Conservation (phyloP, 2,888 invertebrate genomes). For the Girardia tigrina region DNA sequence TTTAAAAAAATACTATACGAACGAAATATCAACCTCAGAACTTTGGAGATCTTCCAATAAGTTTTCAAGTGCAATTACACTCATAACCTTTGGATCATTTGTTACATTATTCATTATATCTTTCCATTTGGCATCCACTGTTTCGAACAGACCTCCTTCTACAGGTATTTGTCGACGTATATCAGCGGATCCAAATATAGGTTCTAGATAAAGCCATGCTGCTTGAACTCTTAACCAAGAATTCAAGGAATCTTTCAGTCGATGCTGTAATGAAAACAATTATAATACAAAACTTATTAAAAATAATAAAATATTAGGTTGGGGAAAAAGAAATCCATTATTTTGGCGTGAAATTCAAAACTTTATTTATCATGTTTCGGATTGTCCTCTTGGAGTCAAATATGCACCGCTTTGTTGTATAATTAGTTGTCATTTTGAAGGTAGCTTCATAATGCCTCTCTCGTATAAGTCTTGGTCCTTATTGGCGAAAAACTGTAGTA, state of each 20-base stretch:
- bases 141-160: slow-evolving; percentile 49
- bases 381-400: too few species aligned
- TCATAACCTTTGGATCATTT: slow-evolving; percentile 44
- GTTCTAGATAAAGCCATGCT: slow-evolving; percentile 49
- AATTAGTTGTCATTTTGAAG: too few species aligned
- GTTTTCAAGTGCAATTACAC: slow-evolving; percentile 46
- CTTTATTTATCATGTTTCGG: too few species aligned
- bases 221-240: slow-evolving; percentile 54
- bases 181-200: slow-evolving; percentile 49
- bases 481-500: too few species aligned
- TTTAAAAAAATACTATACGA: too few species aligned
- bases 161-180: slow-evolving; percentile 49
- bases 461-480: too few species aligned
- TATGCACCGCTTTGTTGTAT: too few species aligned
- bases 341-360: background rate
- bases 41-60: slow-evolving; percentile 48
- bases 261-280: slow-evolving; percentile 53
- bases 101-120: slow-evolving; percentile 46
- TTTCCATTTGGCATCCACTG: slow-evolving; percentile 48
- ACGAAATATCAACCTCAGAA: slow-evolving; percentile 42
- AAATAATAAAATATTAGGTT: background rate
- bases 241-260: slow-evolving; percentile 76
- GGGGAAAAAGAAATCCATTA: background rate
- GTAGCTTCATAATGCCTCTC: too few species aligned
- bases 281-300: slow-evolving; percentile 45